Evolutionary conservation across 1,140 invertebrate species (phyloP).

Genomic region (Apis cerana): DNA sequence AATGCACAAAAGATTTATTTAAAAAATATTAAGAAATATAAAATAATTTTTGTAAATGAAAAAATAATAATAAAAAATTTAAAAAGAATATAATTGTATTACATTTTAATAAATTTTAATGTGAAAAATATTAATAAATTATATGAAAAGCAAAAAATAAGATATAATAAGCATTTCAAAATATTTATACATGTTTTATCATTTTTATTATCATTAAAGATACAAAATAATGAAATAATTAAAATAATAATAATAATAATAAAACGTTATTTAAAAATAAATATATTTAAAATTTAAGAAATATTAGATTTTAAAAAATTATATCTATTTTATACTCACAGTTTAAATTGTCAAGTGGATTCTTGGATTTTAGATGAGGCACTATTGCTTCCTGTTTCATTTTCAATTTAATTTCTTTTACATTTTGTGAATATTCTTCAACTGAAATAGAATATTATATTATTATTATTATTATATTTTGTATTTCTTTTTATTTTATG

Average conservation of each 20-base stretch:
- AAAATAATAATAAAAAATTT: not conserved
- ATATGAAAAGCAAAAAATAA: not conserved
- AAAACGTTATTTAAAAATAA: not conserved
- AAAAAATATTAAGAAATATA: no score
- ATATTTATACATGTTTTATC: not conserved
- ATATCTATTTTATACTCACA: slow-evolving; percentile 84
- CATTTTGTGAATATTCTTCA: slow-evolving; percentile 86
- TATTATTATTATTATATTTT: slow-evolving; percentile 15
- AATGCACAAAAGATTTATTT: no score
- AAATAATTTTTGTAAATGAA: not conserved
- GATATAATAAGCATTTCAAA: not conserved
- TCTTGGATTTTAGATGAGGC: slow-evolving; percentile 88
- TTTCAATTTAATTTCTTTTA: slow-evolving; percentile 81
- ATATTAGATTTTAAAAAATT: not conserved
- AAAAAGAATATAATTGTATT: not conserved
- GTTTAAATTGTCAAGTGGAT: slow-evolving; percentile 92
- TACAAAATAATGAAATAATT: not conserved
- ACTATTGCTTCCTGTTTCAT: slow-evolving; percentile 81
- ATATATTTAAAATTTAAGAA: not conserved
- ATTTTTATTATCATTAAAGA: not conserved
- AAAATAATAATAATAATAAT: not conserved
- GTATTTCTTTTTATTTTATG: not conserved
- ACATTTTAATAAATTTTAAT: not conserved
- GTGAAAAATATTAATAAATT: not conserved
- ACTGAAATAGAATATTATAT: slow-evolving; percentile 81